phyloP scores from a whole-genome alignment of 2,888 invertebrate genomes.

The Petrophora chlorosata region DNA sequence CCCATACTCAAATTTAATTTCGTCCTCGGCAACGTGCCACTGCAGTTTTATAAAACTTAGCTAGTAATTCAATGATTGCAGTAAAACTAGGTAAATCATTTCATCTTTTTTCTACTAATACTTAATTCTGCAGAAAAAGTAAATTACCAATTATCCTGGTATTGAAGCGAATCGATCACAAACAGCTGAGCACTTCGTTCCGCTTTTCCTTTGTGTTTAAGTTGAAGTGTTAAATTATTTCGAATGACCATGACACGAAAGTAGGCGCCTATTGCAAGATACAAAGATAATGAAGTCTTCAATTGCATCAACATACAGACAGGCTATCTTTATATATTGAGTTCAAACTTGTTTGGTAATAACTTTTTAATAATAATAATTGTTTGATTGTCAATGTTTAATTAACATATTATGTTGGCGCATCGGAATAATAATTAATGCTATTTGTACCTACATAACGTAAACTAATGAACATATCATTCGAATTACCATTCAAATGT shows the following conservation, averaged over 20 bases:
- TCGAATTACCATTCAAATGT: too few species aligned
- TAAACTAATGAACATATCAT: too few species aligned
- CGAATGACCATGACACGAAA: conserved; percentile 28
- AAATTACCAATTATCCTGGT: conserved; percentile 3
- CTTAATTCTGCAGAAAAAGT: conserved; percentile 4
- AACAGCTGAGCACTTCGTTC: conserved; percentile 7
- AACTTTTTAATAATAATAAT: conserved; percentile 5
- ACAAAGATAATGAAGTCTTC: conserved; percentile 27
- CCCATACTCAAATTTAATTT: too few species aligned
- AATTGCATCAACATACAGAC: conserved; percentile 14
- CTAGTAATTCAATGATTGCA: too few species aligned
- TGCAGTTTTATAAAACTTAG: too few species aligned
- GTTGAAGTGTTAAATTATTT: conserved; percentile 20
- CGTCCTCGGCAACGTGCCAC: too few species aligned
- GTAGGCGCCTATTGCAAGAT: conserved; percentile 22
- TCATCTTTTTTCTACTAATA: too few species aligned
- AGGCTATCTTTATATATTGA: conserved; percentile 10
- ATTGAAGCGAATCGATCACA: conserved; percentile 5
- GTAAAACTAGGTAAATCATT: too few species aligned
- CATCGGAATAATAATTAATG: neutral
- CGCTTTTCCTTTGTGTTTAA: conserved; percentile 13
- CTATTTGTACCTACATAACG: neutral
- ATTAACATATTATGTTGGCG: conserved; percentile 6
- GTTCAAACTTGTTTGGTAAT: conserved; percentile 12
- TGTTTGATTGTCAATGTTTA: conserved; percentile 3